Conservation (phyloP, 2,113 vertebrate genomes). For the Dromaius novaehollandiae region DNA sequence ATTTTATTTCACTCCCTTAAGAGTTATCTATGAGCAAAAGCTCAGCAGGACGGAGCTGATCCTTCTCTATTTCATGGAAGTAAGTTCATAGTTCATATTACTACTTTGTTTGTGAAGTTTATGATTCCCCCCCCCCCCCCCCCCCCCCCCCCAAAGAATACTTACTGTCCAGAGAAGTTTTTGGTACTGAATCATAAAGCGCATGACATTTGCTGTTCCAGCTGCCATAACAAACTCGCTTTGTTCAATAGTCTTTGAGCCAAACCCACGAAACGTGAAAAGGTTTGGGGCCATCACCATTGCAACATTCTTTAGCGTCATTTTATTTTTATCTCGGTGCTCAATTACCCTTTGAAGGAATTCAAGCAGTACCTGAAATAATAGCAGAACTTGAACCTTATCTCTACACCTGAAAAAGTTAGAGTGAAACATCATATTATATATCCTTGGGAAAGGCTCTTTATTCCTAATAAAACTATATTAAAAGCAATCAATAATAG, state of each 20-base stretch:
- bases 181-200: slow-evolving; percentile 91
- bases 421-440: not conserved
- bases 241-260: slow-evolving; percentile 85
- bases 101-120: not conserved
- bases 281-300: slow-evolving; percentile 99
- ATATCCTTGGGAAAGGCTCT: not conserved
- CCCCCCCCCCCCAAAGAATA: not conserved
- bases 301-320: slow-evolving; percentile 93
- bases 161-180: slow-evolving; percentile 94
- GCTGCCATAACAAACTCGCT: slow-evolving; percentile 90
- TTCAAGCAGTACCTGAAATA: slow-evolving; percentile 89
- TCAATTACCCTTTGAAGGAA: slow-evolving; percentile 94
- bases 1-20: not conserved
- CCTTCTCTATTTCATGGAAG: not conserved
- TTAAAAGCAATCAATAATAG: not conserved
- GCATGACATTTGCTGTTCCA: slow-evolving; percentile 88
- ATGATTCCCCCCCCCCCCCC: not conserved
- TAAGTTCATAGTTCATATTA: not conserved
- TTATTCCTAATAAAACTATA: not conserved
- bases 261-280: slow-evolving; percentile 89
- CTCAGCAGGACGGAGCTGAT: not conserved
- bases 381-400: slow-evolving; percentile 38
- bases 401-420: not conserved
- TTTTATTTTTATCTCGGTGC: slow-evolving; percentile 91
- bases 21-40: not conserved